Base-by-base conservation (phyloP, 2,888 invertebrate genomes). In the Flabesymbios commensalis region DNA sequence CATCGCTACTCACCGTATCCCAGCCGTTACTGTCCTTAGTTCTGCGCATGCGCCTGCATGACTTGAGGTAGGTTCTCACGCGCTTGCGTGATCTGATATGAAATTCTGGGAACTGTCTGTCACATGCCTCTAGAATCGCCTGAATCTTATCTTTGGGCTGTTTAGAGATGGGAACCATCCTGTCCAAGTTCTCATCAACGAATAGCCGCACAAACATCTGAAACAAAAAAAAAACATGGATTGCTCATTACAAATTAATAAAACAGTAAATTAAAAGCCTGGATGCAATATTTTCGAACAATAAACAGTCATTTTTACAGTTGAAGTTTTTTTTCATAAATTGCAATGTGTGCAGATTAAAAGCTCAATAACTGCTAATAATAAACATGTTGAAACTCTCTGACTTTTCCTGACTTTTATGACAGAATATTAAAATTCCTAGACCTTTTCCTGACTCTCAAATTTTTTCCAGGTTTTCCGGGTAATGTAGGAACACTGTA, bases 101-200 rank as follows among this genome's bases (percentile, higher is more conserved):
- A 78, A 95, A 95, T 84, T 96, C 96, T 63, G 96, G 95, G 81
- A 96, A 96, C 85, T 96, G 96, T 74, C 96, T 87, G 66, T 94
- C 93, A 85, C 96, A 96, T 24, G 95, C 95, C 83, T 96, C 96
- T 68, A 96, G 93, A 80, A 96, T 96, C 24, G 95, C 96, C 80
- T 96, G 95, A 72, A 96, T 94, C 86, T 96, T 96, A 83, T 96
- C 96, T 82, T 96, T 96, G 7, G 96, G 96, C 84, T 96, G 96
- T 81, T 96, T 94, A 56, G 95, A 95, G 78, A 96, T 96, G 61
- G 96, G 96, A 61, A 96, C 94, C 87, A 94, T 94, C 78, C 96
- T 88, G 83, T 96, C 96, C 74, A 96, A 86, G 81, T 96, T 96
- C 85, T 96, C 96, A 82, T 96, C 96, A 65, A 96, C 96, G 84